These are phyloP conservation scores for Cyprinodon diabolis DNA, from an alignment of 2,797 vertebrate genomes.

Conservation along the genomic window DNA sequence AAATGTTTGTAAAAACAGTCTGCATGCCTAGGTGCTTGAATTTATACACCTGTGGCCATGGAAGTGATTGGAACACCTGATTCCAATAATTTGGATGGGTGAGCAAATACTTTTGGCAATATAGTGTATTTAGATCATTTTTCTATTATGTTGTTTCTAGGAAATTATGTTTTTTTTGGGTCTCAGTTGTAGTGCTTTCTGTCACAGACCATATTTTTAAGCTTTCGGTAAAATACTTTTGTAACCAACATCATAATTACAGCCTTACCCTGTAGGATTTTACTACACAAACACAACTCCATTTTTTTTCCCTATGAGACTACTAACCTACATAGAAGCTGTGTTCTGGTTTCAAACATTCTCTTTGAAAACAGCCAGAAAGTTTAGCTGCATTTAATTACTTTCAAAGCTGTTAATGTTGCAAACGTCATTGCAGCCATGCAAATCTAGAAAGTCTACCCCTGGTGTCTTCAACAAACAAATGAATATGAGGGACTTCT, in stretches of 20 bases:
- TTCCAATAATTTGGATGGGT: too few species aligned
- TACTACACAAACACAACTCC: constrained; percentile 24
- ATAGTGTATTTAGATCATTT: too few species aligned
- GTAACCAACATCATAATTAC: constrained; percentile 42
- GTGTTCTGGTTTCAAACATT: constrained; percentile 47
- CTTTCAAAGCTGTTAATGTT: constrained; percentile 33
- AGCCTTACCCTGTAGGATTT: constrained; percentile 42
- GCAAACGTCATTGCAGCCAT: constrained; percentile 31
- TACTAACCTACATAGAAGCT: constrained; percentile 30
- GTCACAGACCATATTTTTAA: not conserved
- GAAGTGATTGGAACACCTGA: too few species aligned
- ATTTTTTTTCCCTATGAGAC: constrained; percentile 40
- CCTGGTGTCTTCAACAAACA: constrained; percentile 46
- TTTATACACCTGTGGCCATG: too few species aligned
- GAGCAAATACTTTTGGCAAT: too few species aligned
- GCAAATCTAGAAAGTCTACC: constrained; percentile 37
- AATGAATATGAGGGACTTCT: constrained; percentile 59
- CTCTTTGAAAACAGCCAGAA: constrained; percentile 47
- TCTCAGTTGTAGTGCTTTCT: not conserved
- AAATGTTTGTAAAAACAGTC: too few species aligned
- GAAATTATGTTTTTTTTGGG: not conserved
- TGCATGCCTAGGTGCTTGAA: too few species aligned
- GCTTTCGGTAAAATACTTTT: constrained; percentile 40
- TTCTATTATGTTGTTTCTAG: not conserved
- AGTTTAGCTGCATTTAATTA: not conserved